Conservation (phyloP, 2,888 invertebrate species). For the Chloroclysta siterata region DNA sequence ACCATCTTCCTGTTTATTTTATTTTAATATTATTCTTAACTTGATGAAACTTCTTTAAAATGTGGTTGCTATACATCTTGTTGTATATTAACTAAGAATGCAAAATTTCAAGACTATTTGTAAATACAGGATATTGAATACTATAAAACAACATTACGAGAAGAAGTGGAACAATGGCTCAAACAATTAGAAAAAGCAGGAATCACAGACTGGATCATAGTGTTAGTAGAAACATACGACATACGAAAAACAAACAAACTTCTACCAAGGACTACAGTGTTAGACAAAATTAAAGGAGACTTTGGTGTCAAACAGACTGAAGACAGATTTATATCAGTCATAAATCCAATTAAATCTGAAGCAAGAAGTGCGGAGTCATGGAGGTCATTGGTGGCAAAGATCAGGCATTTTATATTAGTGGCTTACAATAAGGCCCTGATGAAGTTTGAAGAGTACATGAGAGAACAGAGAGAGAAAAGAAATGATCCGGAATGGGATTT, state of each 20-base stretch:
- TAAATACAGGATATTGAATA: conserved; percentile 93
- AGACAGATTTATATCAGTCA: conserved; percentile 94
- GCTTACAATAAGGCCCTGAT: conserved; percentile 94
- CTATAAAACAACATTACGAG: conserved; percentile 94
- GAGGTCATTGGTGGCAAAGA: conserved; percentile 92
- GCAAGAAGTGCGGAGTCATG: conserved; percentile 96
- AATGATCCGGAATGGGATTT: conserved; percentile 97
- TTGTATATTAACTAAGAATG: neutral
- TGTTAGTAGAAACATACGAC: conserved; percentile 96
- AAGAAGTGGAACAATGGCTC: conserved; percentile 95
- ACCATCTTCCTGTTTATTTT: no score
- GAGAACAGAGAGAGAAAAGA: conserved; percentile 94
- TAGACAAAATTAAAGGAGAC: conserved; percentile 97
- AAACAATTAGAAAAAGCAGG: conserved; percentile 90
- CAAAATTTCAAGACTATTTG: neutral
- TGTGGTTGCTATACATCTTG: no score
- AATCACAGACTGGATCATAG: conserved; percentile 96
- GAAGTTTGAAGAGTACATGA: conserved; percentile 95
- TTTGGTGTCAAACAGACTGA: conserved; percentile 94
- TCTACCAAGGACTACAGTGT: conserved; percentile 95
- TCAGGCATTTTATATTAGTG: conserved; percentile 92
- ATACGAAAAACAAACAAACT: conserved; percentile 96
- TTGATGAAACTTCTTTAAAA: no score
- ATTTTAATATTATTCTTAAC: no score
- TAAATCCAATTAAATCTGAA: conserved; percentile 96